Conservation (phyloP, 2,113 vertebrate genomes). For the Dendropsophus ebraccatus region DNA sequence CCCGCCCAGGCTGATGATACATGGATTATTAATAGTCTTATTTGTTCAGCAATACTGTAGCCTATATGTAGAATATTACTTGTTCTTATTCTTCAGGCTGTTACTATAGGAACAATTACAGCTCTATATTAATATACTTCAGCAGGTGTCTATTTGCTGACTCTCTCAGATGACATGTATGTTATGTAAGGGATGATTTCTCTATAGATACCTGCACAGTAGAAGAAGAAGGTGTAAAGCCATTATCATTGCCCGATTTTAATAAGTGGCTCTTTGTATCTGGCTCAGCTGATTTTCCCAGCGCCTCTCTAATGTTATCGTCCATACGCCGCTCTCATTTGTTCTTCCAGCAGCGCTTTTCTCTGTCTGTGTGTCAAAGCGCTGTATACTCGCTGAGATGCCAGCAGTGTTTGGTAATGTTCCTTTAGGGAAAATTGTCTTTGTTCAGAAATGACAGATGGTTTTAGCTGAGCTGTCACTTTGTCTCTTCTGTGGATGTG, state of each 20-base stretch:
- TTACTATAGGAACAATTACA: background rate
- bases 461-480: constrained; percentile 56
- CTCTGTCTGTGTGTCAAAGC: constrained; percentile 20
- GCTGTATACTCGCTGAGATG: constrained; percentile 19
- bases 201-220: background rate
- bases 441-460: constrained; percentile 56
- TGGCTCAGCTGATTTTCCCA: constrained; percentile 3
- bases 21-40: too few relatives aligned
- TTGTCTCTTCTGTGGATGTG: constrained; percentile 47
- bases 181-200: background rate
- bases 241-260: background rate
- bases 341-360: constrained; percentile 6
- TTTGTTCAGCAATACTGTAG: background rate
- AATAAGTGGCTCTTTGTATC: constrained; percentile 5
- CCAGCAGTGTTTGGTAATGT: constrained; percentile 4
- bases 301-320: constrained; percentile 9
- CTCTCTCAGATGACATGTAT: background rate
- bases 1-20: too few relatives aligned
- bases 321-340: background rate
- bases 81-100: background rate
- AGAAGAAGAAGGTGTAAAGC: background rate
- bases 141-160: background rate
- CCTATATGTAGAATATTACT: background rate
- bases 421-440: constrained; percentile 38
- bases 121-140: background rate